Evolutionary conservation across 2,113 vertebrate species (phyloP), one percentile per base, ranked within the genome.

Genomic region (Tachuris rubrigastra): DNA sequence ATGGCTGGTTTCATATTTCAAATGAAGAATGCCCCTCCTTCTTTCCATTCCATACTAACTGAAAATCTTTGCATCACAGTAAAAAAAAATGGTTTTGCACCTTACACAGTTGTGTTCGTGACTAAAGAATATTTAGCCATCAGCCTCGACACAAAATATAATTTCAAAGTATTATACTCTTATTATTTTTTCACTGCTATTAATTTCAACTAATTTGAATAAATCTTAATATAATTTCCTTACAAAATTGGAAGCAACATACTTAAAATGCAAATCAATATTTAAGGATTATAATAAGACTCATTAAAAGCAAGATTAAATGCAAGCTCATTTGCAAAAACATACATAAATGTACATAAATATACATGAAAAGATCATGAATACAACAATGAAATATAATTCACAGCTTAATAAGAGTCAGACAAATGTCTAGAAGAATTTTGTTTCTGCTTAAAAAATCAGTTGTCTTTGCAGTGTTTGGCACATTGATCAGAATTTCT

Each of bases 401-500:
- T 98, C 98, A 98, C 97, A 98, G 97, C 73, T 97, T 97, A 89
- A 92, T 23, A 60, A 95, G 84, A n/a, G 18, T 81, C 65, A 85
- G 63, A 76, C 7, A 87, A 58, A 94, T 8, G 25, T n/a, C 77
- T 76, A 75, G 77, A 33, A 62, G 19, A 90, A 80, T 68, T 83
- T 93, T 90, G 39, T 83, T 88, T 94, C 72, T 77, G 7, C 35
- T 93, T 53, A 87, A 94, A 96, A 89, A 82, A n/a, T 14, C 1
- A 68, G 10, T 83, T 71, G 68, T 69, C 44, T 92, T 82, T 71
- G 83, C 73, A 58, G 44, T 28, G 17, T 60, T 95, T 42, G 91
- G 75, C 52, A 65, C 60, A 73, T 65, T 95, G 90, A 97, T 91
- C 97, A 98, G 81, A 98, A 94, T 78, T 97, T 98, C 97, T 97